A percentile compares a stretch with the other conserved stretches of the same genome.
These are phyloP conservation scores for Arctopsyche grandis DNA, from an alignment of 1,140 invertebrate species.

Conservation along the genomic window DNA sequence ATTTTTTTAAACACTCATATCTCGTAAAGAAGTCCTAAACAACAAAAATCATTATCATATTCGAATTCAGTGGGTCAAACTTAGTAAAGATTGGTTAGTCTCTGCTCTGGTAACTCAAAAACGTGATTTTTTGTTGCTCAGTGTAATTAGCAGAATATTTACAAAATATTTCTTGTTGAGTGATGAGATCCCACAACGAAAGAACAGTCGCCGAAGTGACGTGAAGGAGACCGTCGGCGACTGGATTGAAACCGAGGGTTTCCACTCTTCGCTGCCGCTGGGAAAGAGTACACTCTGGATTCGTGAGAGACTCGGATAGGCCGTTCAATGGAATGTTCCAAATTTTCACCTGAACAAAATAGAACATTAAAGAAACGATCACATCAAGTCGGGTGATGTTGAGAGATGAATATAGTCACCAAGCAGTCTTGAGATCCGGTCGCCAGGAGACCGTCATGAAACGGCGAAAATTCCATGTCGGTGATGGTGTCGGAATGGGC, in stretches of 20 bases:
- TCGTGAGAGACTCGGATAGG: slow-evolving; percentile 79
- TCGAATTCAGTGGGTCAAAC: too few species aligned
- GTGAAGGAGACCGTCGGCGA: slow-evolving; percentile 84
- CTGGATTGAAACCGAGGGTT: slow-evolving; percentile 87
- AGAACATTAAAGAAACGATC: slow-evolving; percentile 34
- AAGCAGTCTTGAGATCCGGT: slow-evolving; percentile 92
- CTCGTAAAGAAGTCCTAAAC: too few species aligned
- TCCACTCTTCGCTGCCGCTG: slow-evolving; percentile 85
- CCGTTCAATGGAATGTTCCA: slow-evolving; percentile 87
- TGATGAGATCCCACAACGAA: slow-evolving; percentile 87
- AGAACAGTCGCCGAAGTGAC: slow-evolving; percentile 83
- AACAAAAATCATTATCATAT: too few species aligned
- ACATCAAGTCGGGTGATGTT: background rate
- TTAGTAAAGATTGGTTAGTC: too few species aligned
- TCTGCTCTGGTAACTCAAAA: too few species aligned
- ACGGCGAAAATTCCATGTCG: slow-evolving; percentile 95
- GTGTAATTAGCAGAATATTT: background rate
- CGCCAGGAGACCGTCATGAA: slow-evolving; percentile 90
- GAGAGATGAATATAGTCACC: slow-evolving; percentile 61
- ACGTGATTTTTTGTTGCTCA: too few species aligned
- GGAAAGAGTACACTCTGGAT: slow-evolving; percentile 82
- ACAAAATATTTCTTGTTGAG: slow-evolving; percentile 84
- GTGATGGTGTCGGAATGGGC: slow-evolving; percentile 90
- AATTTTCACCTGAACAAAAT: slow-evolving; percentile 77
- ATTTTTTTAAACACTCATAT: too few species aligned